These are phyloP conservation scores for Drosophila recens DNA, from an alignment of 2,888 invertebrate genomes.

Conservation along the genomic window DNA sequence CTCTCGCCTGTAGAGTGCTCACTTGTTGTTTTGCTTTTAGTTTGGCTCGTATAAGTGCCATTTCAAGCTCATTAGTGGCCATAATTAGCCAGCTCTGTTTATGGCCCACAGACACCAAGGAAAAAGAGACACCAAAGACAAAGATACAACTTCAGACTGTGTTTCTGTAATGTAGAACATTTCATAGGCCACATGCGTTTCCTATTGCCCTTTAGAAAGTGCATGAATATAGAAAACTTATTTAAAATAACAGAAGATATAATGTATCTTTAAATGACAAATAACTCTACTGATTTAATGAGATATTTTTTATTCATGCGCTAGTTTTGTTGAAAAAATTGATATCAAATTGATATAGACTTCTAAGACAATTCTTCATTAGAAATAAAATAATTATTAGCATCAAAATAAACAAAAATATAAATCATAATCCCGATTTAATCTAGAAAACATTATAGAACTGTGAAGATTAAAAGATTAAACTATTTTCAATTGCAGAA, in stretches of 20 bases:
- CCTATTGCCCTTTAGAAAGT: neutral
- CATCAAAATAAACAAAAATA: too few relatives aligned
- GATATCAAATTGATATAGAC: too few relatives aligned
- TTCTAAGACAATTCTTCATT: too few relatives aligned
- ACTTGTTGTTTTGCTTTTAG: conserved; percentile 26
- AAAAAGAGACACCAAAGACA: conserved; percentile 32
- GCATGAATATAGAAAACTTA: neutral
- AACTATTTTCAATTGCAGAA: neutral
- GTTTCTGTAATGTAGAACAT: conserved; percentile 7
- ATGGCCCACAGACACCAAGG: conserved; percentile 72
- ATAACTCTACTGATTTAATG: neutral
- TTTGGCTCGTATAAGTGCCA: conserved; percentile 71
- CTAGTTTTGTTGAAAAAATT: too few relatives aligned
- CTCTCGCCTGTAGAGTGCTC: neutral
- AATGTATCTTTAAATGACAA: too few relatives aligned
- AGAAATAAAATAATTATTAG: too few relatives aligned
- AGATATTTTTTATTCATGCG: neutral
- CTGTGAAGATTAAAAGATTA: neutral
- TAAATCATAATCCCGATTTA: neutral
- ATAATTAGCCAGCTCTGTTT: conserved; percentile 76
- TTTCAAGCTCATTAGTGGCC: conserved; percentile 80
- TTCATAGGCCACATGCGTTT: neutral
- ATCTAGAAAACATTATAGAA: too few relatives aligned
- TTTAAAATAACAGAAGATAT: neutral
- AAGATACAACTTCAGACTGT: conserved; percentile 33